phyloP scores from a whole-genome alignment of 1,140 invertebrate genomes.

The Drosophila pruinosa region DNA sequence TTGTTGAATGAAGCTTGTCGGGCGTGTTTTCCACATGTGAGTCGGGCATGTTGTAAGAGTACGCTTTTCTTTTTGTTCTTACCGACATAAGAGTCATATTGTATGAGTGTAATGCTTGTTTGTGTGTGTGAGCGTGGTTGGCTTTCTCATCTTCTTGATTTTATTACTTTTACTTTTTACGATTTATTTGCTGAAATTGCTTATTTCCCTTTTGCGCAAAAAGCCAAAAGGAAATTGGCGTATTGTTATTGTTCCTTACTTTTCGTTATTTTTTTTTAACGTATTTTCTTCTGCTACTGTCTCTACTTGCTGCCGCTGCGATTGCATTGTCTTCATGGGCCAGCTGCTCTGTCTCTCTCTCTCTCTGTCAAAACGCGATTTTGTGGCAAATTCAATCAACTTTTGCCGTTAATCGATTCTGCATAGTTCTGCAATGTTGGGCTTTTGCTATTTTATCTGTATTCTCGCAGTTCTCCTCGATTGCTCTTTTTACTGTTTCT shows the following conservation, averaged over 20 bases:
- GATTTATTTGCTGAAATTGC: slow-evolving; percentile 80
- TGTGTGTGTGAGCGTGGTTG: slow-evolving; percentile 44
- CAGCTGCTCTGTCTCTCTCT: slow-evolving; percentile 32
- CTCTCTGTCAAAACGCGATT: slow-evolving; percentile 40
- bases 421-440: slow-evolving; percentile 27
- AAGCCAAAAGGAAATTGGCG: slow-evolving; percentile 50
- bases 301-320: slow-evolving; percentile 20
- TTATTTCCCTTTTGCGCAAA: slow-evolving; percentile 66
- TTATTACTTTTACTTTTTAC: slow-evolving; percentile 81
- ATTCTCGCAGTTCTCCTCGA: slow-evolving; percentile 29
- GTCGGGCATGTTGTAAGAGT: not conserved
- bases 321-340: slow-evolving; percentile 42
- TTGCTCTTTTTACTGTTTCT: slow-evolving; percentile 13
- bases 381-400: slow-evolving; percentile 74
- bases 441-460: slow-evolving; percentile 33
- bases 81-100: slow-evolving; percentile 17
- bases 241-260: slow-evolving; percentile 40
- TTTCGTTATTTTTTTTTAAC: slow-evolving; percentile 1
- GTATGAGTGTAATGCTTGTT: slow-evolving; percentile 16
- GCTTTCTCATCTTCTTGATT: slow-evolving; percentile 78
- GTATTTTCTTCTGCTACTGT: slow-evolving; percentile 21
- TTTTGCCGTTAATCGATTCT: slow-evolving; percentile 72
- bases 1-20: slow-evolving; percentile 11
- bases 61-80: slow-evolving; percentile 13
- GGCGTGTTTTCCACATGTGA: slow-evolving; percentile 22